These are phyloP conservation scores for Dasypolia templi DNA, from an alignment of 2,888 invertebrate species.

Conservation along the genomic window DNA sequence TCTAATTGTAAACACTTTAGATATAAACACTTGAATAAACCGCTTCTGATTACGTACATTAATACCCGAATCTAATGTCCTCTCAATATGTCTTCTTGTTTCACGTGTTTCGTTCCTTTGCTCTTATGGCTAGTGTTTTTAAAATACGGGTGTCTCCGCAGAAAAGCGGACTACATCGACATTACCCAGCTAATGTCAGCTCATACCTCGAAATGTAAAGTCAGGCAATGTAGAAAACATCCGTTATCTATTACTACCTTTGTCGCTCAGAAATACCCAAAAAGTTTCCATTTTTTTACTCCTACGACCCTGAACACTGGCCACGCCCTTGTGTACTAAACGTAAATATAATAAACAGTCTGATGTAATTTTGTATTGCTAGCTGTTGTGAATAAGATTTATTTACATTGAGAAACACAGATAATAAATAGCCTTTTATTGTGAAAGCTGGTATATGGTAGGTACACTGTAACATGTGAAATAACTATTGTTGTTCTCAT, in stretches of 20 bases:
- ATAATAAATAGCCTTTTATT: slow-evolving; percentile 90
- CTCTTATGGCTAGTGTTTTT: slow-evolving; percentile 66
- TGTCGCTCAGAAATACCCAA: slow-evolving; percentile 53
- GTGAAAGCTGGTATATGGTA: slow-evolving; percentile 88
- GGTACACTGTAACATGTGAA: slow-evolving; percentile 90
- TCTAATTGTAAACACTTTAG: slow-evolving; percentile 69
- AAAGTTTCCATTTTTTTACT: slow-evolving; percentile 37
- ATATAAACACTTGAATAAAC: slow-evolving; percentile 65
- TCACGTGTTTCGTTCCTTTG: slow-evolving; percentile 53
- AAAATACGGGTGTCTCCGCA: slow-evolving; percentile 5
- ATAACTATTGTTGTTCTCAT: slow-evolving; percentile 90
- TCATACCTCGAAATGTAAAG: slow-evolving; percentile 6
- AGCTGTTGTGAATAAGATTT: slow-evolving; percentile 90
- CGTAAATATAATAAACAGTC: slow-evolving; percentile 77
- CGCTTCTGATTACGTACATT: slow-evolving; percentile 64
- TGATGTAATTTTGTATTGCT: slow-evolving; percentile 90
- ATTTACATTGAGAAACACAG: slow-evolving; percentile 88
- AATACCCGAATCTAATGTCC: slow-evolving; percentile 45
- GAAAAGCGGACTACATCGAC: slow-evolving; percentile 14
- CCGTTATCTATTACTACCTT: slow-evolving; percentile 13
- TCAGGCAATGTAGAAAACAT: slow-evolving; percentile 13
- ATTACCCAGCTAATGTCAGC: slow-evolving; percentile 43
- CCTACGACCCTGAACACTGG: slow-evolving; percentile 68
- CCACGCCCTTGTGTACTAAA: slow-evolving; percentile 67
- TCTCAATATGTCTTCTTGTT: slow-evolving; percentile 48